phyloP scores from a whole-genome alignment of 2,113 vertebrate genomes.

The Pseudorhombus dupliciocellatus region DNA sequence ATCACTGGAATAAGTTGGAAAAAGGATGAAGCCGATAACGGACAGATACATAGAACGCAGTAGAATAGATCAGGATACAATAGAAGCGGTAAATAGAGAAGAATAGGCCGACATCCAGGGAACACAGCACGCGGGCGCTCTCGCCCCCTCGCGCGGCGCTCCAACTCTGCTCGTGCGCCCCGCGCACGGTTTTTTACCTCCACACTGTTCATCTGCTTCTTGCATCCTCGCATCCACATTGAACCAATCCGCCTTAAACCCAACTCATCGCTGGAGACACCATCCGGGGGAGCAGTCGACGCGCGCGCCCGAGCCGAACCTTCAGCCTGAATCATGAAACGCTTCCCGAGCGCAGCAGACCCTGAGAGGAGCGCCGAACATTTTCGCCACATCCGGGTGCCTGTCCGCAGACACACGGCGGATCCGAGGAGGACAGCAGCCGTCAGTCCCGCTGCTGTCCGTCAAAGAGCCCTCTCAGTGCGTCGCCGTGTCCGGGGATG shows the following conservation, averaged over 20 bases:
- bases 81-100: neutral
- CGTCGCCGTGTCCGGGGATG: conserved; percentile 1
- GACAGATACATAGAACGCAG: no score
- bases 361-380: conserved; percentile 70
- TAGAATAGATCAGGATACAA: no score
- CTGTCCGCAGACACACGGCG: conserved; percentile 63
- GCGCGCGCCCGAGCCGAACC: conserved; percentile 24
- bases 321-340: conserved; percentile 57
- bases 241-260: conserved; percentile 71
- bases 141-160: conserved; percentile 43
- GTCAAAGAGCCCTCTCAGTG: conserved; percentile 5
- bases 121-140: conserved; percentile 45
- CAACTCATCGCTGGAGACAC: conserved; percentile 62
- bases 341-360: conserved; percentile 62
- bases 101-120: conserved; percentile 18
- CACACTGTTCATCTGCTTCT: conserved; percentile 80
- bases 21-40: neutral
- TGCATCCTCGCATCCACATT: conserved; percentile 82
- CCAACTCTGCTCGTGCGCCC: conserved; percentile 58
- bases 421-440: conserved; percentile 45
- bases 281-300: conserved; percentile 33
- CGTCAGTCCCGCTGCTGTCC: conserved; percentile 46
- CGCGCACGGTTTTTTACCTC: conserved; percentile 76
- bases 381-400: conserved; percentile 82
- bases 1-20: conserved; percentile 18